Evolutionary conservation across 2,888 invertebrate species (phyloP).

Genomic region (Cephus nigrinus): DNA sequence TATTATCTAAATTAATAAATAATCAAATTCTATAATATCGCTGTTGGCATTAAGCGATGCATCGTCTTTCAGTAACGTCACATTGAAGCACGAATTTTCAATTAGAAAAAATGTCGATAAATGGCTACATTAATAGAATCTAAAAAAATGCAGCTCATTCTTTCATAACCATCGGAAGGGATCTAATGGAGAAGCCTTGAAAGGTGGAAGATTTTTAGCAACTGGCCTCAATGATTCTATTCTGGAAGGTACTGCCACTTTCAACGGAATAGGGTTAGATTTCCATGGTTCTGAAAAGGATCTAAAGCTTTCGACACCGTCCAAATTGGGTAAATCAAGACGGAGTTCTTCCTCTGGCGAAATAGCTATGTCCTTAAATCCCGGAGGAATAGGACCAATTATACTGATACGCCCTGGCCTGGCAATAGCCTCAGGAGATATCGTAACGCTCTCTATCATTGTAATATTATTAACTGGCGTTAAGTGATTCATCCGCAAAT

Average conservation of each 20-base stretch:
- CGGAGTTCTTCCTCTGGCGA: not conserved
- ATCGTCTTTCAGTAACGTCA: not conserved
- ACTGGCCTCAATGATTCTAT: not conserved
- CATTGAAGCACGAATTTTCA: not conserved
- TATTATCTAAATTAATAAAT: not conserved
- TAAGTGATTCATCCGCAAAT: not conserved
- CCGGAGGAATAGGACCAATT: constrained; percentile 11
- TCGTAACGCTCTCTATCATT: not conserved
- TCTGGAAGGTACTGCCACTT: not conserved
- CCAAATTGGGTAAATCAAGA: constrained; percentile 6
- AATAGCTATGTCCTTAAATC: constrained; percentile 12
- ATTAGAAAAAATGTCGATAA: not conserved
- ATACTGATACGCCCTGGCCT: constrained; percentile 12
- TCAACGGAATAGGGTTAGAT: not conserved
- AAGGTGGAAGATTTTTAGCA: not conserved
- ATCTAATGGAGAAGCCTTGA: not conserved
- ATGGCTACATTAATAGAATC: not conserved
- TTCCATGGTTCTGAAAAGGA: not conserved
- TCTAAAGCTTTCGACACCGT: not conserved
- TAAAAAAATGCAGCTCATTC: not conserved
- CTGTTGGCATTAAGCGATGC: not conserved
- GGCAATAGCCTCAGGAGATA: constrained; percentile 11
- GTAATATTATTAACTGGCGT: not conserved
- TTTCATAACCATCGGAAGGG: not conserved
- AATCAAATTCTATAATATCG: not conserved